Evolutionary conservation across 1,140 invertebrate genomes (phyloP).

Genomic region (Alviniconcha marisindica): DNA sequence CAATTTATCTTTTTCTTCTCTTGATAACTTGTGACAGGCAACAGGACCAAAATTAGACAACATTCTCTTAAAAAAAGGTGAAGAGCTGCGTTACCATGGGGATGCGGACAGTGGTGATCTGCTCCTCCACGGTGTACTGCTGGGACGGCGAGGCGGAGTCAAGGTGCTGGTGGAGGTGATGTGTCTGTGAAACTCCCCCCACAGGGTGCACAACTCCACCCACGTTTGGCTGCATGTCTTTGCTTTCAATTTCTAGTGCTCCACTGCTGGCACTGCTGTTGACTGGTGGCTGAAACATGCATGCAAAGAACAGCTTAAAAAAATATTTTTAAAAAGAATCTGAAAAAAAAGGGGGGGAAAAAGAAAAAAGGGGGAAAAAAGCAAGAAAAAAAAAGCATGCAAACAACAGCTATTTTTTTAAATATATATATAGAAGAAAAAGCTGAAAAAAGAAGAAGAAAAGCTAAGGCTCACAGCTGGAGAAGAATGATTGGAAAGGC

Average conservation of each 20-base stretch:
- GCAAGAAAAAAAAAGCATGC: too few relatives aligned
- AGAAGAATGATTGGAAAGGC: too few relatives aligned
- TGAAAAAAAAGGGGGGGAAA: not conserved
- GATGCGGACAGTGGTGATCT: constrained; percentile 38
- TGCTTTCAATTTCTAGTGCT: not conserved
- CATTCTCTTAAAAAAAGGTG: not conserved
- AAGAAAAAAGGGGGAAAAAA: not conserved
- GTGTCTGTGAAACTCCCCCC: not conserved
- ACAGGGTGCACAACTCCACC: not conserved
- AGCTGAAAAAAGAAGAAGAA: too few relatives aligned
- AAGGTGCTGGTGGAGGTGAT: too few relatives aligned
- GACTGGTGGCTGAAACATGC: not conserved
- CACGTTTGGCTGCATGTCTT: not conserved
- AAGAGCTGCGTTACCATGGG: constrained; percentile 34
- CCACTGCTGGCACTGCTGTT: not conserved
- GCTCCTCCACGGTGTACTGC: constrained; percentile 36
- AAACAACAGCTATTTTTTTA: not conserved
- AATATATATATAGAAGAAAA: too few relatives aligned
- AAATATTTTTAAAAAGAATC: not conserved
- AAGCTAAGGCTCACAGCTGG: too few relatives aligned
- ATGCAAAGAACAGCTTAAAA: not conserved
- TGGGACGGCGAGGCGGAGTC: not conserved
- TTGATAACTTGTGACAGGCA: not conserved
- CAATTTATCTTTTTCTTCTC: not conserved
- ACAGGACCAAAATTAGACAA: not conserved